A percentile compares a stretch with the other conserved stretches of the same genome.
Conservation (phyloP, 2,113 vertebrate genomes). For the Lophochroa leadbeateri region DNA sequence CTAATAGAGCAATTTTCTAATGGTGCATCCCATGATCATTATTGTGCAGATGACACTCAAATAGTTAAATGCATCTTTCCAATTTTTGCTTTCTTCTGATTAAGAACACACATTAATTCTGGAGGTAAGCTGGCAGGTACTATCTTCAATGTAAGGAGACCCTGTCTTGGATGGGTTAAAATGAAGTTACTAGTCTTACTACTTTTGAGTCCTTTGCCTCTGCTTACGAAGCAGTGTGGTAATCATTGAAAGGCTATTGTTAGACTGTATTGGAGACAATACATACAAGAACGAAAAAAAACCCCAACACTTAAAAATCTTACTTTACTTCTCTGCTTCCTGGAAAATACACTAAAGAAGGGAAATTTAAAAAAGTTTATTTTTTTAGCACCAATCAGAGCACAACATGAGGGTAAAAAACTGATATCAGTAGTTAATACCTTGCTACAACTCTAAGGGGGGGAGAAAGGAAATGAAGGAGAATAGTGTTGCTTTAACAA, state of each 20-base stretch:
- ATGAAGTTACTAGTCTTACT: background rate
- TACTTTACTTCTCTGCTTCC: background rate
- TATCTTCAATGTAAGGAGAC: background rate
- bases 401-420: background rate
- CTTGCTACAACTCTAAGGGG: background rate
- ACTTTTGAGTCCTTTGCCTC: background rate
- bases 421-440: background rate
- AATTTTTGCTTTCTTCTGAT: background rate
- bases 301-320: background rate
- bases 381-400: background rate
- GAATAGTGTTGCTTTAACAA: constrained; percentile 1
- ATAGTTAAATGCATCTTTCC: background rate
- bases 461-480: background rate
- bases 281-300: background rate
- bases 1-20: background rate
- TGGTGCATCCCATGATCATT: background rate
- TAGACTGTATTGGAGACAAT: background rate
- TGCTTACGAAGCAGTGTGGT: background rate
- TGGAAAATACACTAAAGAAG: background rate
- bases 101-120: background rate
- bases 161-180: background rate
- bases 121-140: background rate
- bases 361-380: background rate
- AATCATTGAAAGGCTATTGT: background rate
- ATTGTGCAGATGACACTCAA: background rate